Percentiles rank a stretch among this genome's conserved stretches.
Conservation (phyloP, 1,140 invertebrate genomes). For the Bombus polaris region DNA sequence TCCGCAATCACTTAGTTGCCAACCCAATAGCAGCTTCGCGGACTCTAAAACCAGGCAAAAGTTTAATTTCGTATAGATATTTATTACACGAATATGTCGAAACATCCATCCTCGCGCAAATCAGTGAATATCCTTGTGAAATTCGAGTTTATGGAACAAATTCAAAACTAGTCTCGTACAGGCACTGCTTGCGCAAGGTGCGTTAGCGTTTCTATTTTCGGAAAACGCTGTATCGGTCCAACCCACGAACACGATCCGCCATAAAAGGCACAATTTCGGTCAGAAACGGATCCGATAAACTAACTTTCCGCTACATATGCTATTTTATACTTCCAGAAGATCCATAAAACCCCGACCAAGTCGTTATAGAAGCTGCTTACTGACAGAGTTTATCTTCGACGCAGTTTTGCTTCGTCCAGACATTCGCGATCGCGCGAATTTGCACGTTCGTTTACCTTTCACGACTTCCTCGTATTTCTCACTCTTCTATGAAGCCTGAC, state of each 20-base stretch:
- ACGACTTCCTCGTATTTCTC: not conserved
- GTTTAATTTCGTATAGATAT: not conserved
- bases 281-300: conserved; percentile 25
- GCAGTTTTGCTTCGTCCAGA: conserved; percentile 2
- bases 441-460: conserved; percentile 30
- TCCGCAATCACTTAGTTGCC: no score
- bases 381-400: conserved; percentile 31
- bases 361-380: conserved; percentile 38
- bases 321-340: conserved; percentile 36
- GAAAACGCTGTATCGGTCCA: conserved; percentile 2
- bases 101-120: no score
- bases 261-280: conserved; percentile 29
- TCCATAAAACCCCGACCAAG: conserved; percentile 37
- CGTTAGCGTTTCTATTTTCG: conserved; percentile 2
- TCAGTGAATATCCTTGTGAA: not conserved
- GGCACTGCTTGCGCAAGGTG: no score
- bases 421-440: conserved; percentile 14
- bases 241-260: not conserved
- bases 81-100: not conserved
- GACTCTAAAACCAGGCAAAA: not conserved
- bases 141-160: not conserved
- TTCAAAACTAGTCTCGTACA: not conserved
- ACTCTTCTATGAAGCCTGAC: not conserved
- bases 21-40: no score
- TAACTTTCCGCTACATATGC: conserved; percentile 25